phyloP scores from a whole-genome alignment of 2,888 invertebrate genomes.

The Lucinisca nassula region DNA sequence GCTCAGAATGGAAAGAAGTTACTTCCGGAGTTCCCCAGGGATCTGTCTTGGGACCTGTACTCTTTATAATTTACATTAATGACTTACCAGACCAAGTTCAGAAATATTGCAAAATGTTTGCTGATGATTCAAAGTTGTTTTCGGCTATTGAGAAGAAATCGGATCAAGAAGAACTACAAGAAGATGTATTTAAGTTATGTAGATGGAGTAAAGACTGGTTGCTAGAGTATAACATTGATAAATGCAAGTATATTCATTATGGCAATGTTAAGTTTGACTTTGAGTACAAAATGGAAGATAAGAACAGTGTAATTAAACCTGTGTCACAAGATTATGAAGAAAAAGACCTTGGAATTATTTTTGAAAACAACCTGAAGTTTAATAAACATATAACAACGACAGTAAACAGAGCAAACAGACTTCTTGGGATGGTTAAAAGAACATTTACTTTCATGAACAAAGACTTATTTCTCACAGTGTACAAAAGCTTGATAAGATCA shows the following conservation, averaged over 20 bases:
- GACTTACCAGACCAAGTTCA: background rate
- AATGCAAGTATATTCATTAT: background rate
- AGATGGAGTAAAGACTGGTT: background rate
- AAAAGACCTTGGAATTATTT: background rate
- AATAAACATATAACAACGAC: background rate
- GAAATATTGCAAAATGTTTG: background rate
- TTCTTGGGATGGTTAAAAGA: background rate
- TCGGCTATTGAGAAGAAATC: background rate
- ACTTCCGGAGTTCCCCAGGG: background rate
- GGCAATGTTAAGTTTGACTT: background rate
- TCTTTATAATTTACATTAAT: conserved; percentile 1
- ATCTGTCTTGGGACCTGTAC: background rate
- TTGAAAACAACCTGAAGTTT: background rate
- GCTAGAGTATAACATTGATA: background rate
- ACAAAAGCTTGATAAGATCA: background rate
- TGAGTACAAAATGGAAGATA: background rate
- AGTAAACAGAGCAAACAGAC: background rate
- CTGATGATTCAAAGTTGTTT: background rate
- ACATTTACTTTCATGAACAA: background rate
- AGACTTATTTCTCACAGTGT: background rate
- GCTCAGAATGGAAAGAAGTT: background rate
- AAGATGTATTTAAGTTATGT: background rate
- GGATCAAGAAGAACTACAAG: background rate
- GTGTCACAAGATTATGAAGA: background rate
- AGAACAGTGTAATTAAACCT: background rate